phyloP scores from a whole-genome alignment of 2,888 invertebrate genomes.

The Buathra laborator region DNA sequence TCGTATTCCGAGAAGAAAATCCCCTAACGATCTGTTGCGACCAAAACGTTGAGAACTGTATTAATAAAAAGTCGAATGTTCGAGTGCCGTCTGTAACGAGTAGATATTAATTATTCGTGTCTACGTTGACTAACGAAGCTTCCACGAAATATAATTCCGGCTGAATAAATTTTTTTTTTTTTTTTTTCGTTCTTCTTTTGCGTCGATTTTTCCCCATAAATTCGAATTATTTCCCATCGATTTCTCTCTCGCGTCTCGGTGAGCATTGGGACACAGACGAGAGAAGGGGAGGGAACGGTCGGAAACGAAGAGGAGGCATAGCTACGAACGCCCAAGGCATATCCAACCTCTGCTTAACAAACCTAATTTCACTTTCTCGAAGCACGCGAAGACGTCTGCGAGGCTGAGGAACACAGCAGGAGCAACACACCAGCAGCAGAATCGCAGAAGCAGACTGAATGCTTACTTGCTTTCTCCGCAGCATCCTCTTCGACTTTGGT shows the following conservation, averaged over 20 bases:
- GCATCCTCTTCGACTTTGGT: background rate
- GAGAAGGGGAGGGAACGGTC: background rate
- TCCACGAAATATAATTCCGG: constrained; percentile 18
- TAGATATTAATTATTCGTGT: constrained; percentile 50
- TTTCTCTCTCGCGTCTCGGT: constrained; percentile 20
- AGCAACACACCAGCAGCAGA: constrained; percentile 8
- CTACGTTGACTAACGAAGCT: constrained; percentile 37
- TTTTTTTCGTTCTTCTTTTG: background rate
- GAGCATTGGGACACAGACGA: constrained; percentile 5
- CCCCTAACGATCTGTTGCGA: background rate
- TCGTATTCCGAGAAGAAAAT: background rate
- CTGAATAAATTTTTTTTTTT: constrained; percentile 25
- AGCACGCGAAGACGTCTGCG: constrained; percentile 40
- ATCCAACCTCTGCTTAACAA: constrained; percentile 56
- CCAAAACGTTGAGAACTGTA: background rate
- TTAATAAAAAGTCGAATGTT: background rate
- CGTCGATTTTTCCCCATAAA: constrained; percentile 36
- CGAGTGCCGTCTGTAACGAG: constrained; percentile 39
- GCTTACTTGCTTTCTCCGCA: constrained; percentile 27
- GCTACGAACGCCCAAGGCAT: constrained; percentile 45
- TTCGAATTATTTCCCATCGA: constrained; percentile 57
- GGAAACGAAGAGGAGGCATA: background rate
- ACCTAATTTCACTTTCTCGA: constrained; percentile 58
- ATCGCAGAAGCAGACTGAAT: background rate
- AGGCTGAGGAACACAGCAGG: constrained; percentile 33